Conservation (phyloP, 2,113 vertebrate species). For the Coptodon bakossiorum region DNA sequence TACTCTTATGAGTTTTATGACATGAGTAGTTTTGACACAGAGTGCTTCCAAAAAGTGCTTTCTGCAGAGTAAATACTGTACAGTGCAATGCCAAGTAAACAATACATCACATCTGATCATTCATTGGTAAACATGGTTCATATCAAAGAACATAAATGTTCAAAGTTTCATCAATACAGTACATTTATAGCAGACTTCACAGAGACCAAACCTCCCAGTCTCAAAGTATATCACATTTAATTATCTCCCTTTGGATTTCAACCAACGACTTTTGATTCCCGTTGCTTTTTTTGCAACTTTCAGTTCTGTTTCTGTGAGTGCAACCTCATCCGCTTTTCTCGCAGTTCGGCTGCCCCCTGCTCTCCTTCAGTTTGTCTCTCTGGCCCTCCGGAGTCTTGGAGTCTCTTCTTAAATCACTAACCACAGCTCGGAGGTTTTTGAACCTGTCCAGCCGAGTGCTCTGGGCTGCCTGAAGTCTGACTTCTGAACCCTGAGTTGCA, state of each 20-base stretch:
- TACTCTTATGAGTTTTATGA: slow-evolving; percentile 28
- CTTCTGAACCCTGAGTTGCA: slow-evolving; percentile 56
- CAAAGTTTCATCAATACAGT: slow-evolving; percentile 61
- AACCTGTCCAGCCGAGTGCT: slow-evolving; percentile 55
- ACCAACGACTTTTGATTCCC: slow-evolving; percentile 4
- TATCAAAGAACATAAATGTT: slow-evolving; percentile 60
- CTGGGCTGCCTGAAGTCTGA: slow-evolving; percentile 40
- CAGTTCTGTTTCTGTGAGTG: not conserved
- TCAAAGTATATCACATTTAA: slow-evolving; percentile 52
- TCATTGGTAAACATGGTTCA: slow-evolving; percentile 62
- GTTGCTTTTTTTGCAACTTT: not conserved
- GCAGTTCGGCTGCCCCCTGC: slow-evolving; percentile 58
- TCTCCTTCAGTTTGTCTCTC: slow-evolving; percentile 59
- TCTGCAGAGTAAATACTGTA: slow-evolving; percentile 56
- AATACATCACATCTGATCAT: slow-evolving; percentile 66
- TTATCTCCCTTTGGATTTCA: slow-evolving; percentile 48
- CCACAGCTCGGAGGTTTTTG: slow-evolving; percentile 58
- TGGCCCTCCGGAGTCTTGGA: slow-evolving; percentile 37
- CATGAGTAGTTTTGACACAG: slow-evolving; percentile 32
- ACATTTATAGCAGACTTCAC: slow-evolving; percentile 60
- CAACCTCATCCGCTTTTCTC: slow-evolving; percentile 60
- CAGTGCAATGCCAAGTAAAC: slow-evolving; percentile 66
- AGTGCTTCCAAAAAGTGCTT: slow-evolving; percentile 44
- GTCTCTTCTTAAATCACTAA: slow-evolving; percentile 56
- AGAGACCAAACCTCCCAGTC: slow-evolving; percentile 26